Evolutionary conservation across 2,113 vertebrate genomes (phyloP).

Genomic region (Carassius carassius): DNA sequence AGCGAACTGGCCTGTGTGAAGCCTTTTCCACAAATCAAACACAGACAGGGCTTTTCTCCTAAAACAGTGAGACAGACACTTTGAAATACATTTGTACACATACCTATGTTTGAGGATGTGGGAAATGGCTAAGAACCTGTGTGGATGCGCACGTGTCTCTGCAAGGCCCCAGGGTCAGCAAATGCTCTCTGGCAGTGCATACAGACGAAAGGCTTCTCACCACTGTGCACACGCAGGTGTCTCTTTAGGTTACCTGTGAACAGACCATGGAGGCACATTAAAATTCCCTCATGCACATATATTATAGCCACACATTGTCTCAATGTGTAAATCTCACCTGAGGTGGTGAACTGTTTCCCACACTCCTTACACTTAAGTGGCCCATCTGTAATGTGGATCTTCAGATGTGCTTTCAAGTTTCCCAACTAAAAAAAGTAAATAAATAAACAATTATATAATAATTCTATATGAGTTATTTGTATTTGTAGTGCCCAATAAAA

Average conservation of each 20-base stretch:
- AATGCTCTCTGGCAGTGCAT: slow-evolving; percentile 93
- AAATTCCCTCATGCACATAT: background rate
- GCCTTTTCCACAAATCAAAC: slow-evolving; percentile 91
- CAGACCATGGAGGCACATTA: slow-evolving; percentile 5
- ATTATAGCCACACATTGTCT: background rate
- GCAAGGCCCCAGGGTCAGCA: slow-evolving; percentile 89
- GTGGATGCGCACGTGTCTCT: slow-evolving; percentile 95
- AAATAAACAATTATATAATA: too few species aligned
- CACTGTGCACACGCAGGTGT: slow-evolving; percentile 94
- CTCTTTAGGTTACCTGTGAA: slow-evolving; percentile 91
- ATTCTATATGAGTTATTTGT: background rate
- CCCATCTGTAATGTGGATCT: slow-evolving; percentile 92
- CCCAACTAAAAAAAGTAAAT: slow-evolving; percentile 75
- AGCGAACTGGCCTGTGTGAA: slow-evolving; percentile 98
- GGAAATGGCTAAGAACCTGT: slow-evolving; percentile 76
- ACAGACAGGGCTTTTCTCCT: slow-evolving; percentile 97
- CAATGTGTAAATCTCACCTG: slow-evolving; percentile 78
- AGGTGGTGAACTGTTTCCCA: slow-evolving; percentile 98
- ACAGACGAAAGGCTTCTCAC: slow-evolving; percentile 93
- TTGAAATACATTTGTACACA: background rate
- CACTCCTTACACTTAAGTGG: slow-evolving; percentile 96
- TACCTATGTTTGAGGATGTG: background rate
- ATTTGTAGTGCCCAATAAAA: background rate
- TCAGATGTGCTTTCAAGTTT: slow-evolving; percentile 94
- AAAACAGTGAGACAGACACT: slow-evolving; percentile 38